Base-by-base conservation (phyloP, 2,797 vertebrate genomes). In the Hippocampus kuda region DNA sequence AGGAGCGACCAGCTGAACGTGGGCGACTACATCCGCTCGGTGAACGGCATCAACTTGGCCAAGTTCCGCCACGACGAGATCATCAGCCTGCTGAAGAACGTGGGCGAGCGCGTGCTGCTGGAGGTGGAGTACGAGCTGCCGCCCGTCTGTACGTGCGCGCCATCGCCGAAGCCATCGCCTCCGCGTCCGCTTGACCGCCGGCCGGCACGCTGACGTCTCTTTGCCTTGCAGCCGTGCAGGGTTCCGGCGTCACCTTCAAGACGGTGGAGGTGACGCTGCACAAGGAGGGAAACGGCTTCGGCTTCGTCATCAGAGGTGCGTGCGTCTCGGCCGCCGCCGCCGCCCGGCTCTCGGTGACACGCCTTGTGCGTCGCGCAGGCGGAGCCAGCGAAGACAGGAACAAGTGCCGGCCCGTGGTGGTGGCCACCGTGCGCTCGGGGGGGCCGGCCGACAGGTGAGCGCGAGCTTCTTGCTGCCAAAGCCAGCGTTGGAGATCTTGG, bases 1-100 rank as follows among this genome's bases (percentile, higher is more conserved):
- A 99, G 96, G 88, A 99, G 96, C 73, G 96, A 98, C 84, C 96
- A 99, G 88, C 88, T 99, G 83, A 96, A 95, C 72, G 91, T 98
- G 24, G 96, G 96, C 0, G 96, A 99, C 88, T 99, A 96, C 84
- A 99, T 98, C 79, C 95, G 94, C 76, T 92, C 95, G 1, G 96
- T 99, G 15, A 99, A 98, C 60, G 96, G 96, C 69, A 99, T 99
- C 90, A 99, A 98, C 86, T 85, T 99, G 79, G 92, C 94, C 70
- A 98, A 95, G 76, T 98, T 99, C 88, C 93, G 96, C 61, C 96
- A 99, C 0, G 96, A 99, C 1, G 96, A 99, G 84, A 98, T 99
- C 88, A 98, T 99, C 90, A 98, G 96, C 68, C 87, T 99, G 68
- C 90, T 99, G 83, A 99, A 98, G 89, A 98, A 99, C 1, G 95